These are phyloP conservation scores for Gnathonemus longibarbis DNA, from an alignment of 2,113 vertebrate species.

Conservation along the genomic window DNA sequence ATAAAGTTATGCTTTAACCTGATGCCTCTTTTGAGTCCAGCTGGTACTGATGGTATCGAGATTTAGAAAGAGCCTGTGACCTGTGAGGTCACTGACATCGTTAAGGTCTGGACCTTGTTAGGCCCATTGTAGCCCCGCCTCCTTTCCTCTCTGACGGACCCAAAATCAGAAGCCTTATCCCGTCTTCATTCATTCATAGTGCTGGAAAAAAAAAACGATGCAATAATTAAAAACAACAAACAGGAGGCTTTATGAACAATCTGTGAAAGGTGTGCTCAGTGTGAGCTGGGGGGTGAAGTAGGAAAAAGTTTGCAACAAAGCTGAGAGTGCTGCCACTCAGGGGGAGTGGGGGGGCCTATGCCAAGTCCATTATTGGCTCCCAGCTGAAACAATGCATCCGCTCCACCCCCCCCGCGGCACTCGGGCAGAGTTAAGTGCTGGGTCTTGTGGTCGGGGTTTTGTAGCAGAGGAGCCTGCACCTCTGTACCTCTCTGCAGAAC, in stretches of 20 bases:
- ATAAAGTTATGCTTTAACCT: not conserved
- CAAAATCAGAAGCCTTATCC: not conserved
- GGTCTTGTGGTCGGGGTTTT: conserved; percentile 41
- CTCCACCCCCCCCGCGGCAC: conserved; percentile 43
- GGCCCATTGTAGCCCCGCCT: not conserved
- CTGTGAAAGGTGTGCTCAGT: conserved; percentile 6
- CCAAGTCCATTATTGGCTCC: conserved; percentile 62
- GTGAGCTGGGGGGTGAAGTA: not conserved
- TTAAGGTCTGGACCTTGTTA: not conserved
- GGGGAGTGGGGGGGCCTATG: conserved; percentile 38
- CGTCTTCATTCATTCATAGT: not conserved
- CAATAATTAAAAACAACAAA: conserved; percentile 21
- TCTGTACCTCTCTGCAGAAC: conserved; percentile 48
- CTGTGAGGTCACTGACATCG: not conserved
- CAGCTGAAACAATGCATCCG: conserved; percentile 51
- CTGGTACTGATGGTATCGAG: not conserved
- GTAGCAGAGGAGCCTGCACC: conserved; percentile 43
- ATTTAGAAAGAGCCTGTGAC: not conserved
- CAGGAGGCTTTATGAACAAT: conserved; percentile 10
- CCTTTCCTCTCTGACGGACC: not conserved
- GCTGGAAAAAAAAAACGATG: not conserved
- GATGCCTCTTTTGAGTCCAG: not conserved
- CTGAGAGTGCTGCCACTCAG: conserved; percentile 30
- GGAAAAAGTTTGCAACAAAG: conserved; percentile 32
- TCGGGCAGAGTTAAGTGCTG: conserved; percentile 58